These are phyloP conservation scores for Drosophila bocqueti DNA, from an alignment of 1,140 invertebrate species.

Conservation along the genomic window DNA sequence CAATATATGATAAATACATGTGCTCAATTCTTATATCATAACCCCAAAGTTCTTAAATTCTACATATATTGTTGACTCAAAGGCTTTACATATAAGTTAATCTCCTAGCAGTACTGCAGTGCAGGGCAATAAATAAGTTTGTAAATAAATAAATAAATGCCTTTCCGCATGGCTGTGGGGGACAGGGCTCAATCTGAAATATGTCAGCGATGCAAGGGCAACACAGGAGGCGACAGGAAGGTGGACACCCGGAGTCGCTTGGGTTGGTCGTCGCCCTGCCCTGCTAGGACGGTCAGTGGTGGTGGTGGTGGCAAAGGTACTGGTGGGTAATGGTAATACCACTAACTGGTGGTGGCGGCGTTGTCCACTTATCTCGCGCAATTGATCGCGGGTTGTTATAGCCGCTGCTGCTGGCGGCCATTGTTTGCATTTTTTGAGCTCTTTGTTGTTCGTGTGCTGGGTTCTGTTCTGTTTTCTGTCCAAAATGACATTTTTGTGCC, in stretches of 20 bases:
- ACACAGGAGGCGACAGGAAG: conserved; percentile 12
- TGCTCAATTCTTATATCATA: not conserved
- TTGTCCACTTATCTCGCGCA: conserved; percentile 76
- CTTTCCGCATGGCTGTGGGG: not conserved
- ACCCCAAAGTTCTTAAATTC: not conserved
- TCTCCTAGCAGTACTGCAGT: not conserved
- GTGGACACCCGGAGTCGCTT: conserved; percentile 19
- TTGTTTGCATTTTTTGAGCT: conserved; percentile 69
- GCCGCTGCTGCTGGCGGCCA: conserved; percentile 56
- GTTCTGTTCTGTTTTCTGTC: conserved; percentile 51
- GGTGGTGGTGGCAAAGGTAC: conserved; percentile 16
- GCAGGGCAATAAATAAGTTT: not conserved
- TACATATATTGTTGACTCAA: not conserved
- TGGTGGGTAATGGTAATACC: conserved; percentile 21
- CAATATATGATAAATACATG: not conserved
- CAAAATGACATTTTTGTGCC: conserved; percentile 68
- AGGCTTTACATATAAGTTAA: not conserved
- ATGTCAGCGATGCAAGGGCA: conserved; percentile 60
- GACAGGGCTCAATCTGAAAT: conserved; percentile 58
- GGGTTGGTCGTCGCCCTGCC: conserved; percentile 35
- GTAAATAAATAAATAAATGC: not conserved
- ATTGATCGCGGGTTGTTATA: conserved; percentile 68
- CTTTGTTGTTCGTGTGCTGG: conserved; percentile 51
- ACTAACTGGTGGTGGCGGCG: conserved; percentile 41
- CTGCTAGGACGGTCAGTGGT: conserved; percentile 10